Evolutionary conservation across 2,113 vertebrate species (phyloP), one percentile per base, ranked within the genome.

Genomic region (cat (Felis catus)): DNA sequence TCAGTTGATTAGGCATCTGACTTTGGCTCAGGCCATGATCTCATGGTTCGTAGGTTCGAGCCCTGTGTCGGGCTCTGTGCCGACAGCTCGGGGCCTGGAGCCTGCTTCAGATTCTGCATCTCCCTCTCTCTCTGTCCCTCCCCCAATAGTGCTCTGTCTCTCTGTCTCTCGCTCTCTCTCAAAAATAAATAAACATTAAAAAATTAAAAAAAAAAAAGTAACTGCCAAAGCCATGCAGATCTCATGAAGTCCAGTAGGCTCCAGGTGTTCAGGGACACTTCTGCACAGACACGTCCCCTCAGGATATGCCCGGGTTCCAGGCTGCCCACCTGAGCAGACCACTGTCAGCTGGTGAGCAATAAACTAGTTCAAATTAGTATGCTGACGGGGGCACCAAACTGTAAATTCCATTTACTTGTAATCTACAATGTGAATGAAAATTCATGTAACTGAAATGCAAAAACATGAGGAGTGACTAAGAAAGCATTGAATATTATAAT

Each of bases 391-490:
- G 36, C 14, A 61, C 41, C 25, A 15, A 66, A 68, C 2, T 88
- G 66, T 65, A 84, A 93, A 70, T 90, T 90, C 86, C 33, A 18
- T 74, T 90, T 79, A 84, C 76, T 85, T 96, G 36, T 87, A 66
- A 55, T 88, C 76, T 51, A 95, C 51, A 70, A 23, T 53, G n/a
- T 74, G 80, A 91, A 80, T 97, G 78, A 91, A 90, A 92, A 96
- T 94, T 85, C 87, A 88, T 92, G 83, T 51, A 90, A 91, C 39
- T 84, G 29, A 91, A 88, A 79, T 95, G 73, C 51, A 94, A 96
- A 96, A 78, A 73, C 87, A 82, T 18, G 74, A 65, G 29, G 51
- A 70, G 31, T 39, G 74, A 87, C 70, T 74, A 76, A 36, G 92
- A 90, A 87, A 78, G 65, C 90, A 86, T 13, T 8, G 65, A 63